These are phyloP conservation scores for Eretmocerus hayati DNA, from an alignment of 2,888 invertebrate genomes.

Conservation along the genomic window DNA sequence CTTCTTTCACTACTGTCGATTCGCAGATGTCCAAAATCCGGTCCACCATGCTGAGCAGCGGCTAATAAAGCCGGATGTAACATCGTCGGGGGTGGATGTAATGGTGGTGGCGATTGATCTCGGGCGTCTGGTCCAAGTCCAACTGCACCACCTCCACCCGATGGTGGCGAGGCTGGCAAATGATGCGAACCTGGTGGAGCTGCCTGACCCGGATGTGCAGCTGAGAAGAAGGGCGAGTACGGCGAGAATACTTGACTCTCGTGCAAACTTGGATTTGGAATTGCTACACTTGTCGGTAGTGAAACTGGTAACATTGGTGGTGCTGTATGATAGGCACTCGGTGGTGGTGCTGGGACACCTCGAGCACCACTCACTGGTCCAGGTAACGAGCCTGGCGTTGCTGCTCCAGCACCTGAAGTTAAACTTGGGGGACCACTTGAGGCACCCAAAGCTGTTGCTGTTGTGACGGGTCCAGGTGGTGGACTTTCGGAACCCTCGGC, in stretches of 20 bases:
- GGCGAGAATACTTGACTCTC: slow-evolving; percentile 90
- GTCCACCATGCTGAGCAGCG: slow-evolving; percentile 75
- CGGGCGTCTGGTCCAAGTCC: slow-evolving; percentile 77
- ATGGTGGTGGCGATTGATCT: slow-evolving; percentile 78
- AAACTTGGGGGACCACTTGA: slow-evolving; percentile 60
- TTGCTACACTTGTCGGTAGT: slow-evolving; percentile 91
- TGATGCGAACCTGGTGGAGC: slow-evolving; percentile 45
- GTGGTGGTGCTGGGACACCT: slow-evolving; percentile 44
- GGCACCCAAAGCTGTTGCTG: slow-evolving; percentile 67
- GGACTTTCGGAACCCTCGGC: slow-evolving; percentile 50
- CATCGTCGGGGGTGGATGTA: slow-evolving; percentile 73
- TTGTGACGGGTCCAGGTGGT: slow-evolving; percentile 40
- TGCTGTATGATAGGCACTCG: slow-evolving; percentile 64
- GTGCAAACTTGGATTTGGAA: slow-evolving; percentile 92
- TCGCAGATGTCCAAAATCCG: slow-evolving; percentile 70
- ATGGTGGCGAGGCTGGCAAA: slow-evolving; percentile 54
- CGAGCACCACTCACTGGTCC: no score
- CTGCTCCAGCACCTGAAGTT: no score
- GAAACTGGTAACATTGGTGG: slow-evolving; percentile 79
- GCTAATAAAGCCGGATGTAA: slow-evolving; percentile 79
- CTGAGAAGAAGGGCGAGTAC: slow-evolving; percentile 77
- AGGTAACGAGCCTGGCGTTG: no score
- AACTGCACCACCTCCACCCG: slow-evolving; percentile 61
- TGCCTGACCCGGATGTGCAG: slow-evolving; percentile 42
- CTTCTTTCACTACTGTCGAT: slow-evolving; percentile 80